Conservation (phyloP, 2,888 invertebrate genomes). For the Zaprionus lineosus region DNA sequence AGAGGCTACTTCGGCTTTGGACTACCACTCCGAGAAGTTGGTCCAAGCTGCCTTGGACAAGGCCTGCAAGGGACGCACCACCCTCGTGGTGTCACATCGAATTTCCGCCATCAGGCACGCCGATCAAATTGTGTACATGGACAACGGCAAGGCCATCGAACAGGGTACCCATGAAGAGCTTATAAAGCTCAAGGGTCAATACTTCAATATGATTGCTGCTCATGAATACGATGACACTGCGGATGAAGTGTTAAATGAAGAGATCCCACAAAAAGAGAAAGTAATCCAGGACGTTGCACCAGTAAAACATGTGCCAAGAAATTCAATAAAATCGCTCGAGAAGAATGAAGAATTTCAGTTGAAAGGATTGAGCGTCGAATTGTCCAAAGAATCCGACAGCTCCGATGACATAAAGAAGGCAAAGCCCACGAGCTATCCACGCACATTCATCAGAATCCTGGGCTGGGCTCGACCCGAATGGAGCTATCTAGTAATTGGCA, state of each 20-base stretch:
- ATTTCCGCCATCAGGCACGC: constrained; percentile 88
- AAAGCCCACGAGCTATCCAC: constrained; percentile 47
- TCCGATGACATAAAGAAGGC: neutral
- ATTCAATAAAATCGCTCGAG: constrained; percentile 42
- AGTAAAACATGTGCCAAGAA: constrained; percentile 9
- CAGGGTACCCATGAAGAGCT: constrained; percentile 89
- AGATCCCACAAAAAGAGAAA: constrained; percentile 47
- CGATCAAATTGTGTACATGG: constrained; percentile 87
- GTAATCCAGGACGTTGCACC: constrained; percentile 43
- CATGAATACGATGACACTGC: constrained; percentile 61
- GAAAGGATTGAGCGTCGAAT: constrained; percentile 33
- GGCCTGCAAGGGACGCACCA: constrained; percentile 89
- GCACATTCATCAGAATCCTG: constrained; percentile 84
- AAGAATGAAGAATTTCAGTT: constrained; percentile 61
- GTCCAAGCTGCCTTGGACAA: constrained; percentile 91
- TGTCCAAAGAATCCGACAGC: neutral
- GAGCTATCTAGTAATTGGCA: constrained; percentile 85
- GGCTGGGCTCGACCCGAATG: constrained; percentile 86
- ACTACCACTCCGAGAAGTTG: constrained; percentile 89
- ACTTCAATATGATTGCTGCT: constrained; percentile 86
- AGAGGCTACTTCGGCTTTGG: constrained; percentile 92
- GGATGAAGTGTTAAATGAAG: constrained; percentile 62
- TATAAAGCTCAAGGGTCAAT: constrained; percentile 85
- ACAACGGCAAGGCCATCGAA: constrained; percentile 88
- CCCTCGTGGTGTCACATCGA: constrained; percentile 89